A percentile compares a stretch with the other conserved stretches of the same genome.
Evolutionary conservation across 1,140 invertebrate genomes (phyloP).

Genomic region (Helicoverpa zea): DNA sequence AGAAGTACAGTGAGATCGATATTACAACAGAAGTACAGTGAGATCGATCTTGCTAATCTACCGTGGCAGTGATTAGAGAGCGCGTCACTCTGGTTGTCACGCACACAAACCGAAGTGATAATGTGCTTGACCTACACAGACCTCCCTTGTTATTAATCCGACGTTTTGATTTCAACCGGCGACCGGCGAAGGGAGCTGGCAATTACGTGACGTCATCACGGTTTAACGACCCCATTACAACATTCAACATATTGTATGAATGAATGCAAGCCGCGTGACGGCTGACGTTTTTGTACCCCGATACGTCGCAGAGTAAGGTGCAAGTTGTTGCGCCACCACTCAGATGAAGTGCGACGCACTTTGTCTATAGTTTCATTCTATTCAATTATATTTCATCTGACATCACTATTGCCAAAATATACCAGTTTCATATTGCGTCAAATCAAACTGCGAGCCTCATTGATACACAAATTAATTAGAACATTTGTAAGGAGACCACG

Average conservation of each 20-base stretch:
- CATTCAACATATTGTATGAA: conserved; percentile 81
- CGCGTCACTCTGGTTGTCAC: conserved; percentile 48
- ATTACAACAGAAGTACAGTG: conserved; percentile 1
- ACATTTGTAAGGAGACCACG: conserved; percentile 4
- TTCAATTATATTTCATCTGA: not conserved
- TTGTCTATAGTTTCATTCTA: conserved; percentile 12
- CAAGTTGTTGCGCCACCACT: conserved; percentile 12
- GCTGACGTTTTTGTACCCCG: conserved; percentile 76
- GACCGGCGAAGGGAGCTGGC: conserved; percentile 81
- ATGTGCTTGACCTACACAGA: conserved; percentile 84
- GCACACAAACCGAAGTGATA: conserved; percentile 63
- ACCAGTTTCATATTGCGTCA: not conserved
- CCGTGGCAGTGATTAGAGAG: conserved; percentile 12
- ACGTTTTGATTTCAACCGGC: conserved; percentile 83
- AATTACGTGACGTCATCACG: conserved; percentile 85
- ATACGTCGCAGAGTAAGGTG: conserved; percentile 64
- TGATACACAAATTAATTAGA: conserved; percentile 3
- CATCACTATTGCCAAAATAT: not conserved
- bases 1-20: conserved; percentile 4
- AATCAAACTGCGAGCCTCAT: conserved; percentile 1
- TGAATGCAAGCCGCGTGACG: conserved; percentile 83
- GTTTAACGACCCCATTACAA: conserved; percentile 86
- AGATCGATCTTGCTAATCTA: conserved; percentile 16
- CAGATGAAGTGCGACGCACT: conserved; percentile 12
- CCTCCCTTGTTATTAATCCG: conserved; percentile 85